phyloP scores from a whole-genome alignment of 1,140 invertebrate species.

The Eriocheir sinensis region DNA sequence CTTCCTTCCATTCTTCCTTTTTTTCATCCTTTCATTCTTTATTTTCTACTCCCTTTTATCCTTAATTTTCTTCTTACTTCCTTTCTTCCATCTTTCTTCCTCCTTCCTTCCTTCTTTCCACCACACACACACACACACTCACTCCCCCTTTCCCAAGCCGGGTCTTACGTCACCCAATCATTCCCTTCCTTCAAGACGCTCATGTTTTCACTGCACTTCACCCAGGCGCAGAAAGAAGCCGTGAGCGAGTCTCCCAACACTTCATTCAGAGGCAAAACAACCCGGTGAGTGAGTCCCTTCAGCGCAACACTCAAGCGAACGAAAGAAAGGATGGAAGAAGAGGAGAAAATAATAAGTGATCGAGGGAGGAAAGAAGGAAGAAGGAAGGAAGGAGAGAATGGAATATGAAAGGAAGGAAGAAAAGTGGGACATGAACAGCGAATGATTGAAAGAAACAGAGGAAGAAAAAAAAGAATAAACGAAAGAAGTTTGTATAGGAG shows the following conservation, averaged over 20 bases:
- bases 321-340: neutral
- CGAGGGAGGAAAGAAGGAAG: neutral
- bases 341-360: neutral
- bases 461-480: neutral
- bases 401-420: neutral
- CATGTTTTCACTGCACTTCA: too few species aligned
- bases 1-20: neutral
- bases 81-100: neutral
- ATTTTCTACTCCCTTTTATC: too few species aligned
- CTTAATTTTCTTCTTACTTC: neutral
- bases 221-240: too few species aligned
- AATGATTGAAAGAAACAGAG: neutral
- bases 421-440: neutral
- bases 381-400: neutral
- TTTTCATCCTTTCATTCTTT: neutral
- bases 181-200: too few species aligned
- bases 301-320: too few species aligned
- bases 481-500: too few species aligned
- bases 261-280: too few species aligned
- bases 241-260: too few species aligned
- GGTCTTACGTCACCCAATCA: too few species aligned
- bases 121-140: too few species aligned
- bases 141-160: too few species aligned
- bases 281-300: too few species aligned
- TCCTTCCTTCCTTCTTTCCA: neutral